Conservation (phyloP, 2,113 vertebrate species). For the Cacatua alba region DNA sequence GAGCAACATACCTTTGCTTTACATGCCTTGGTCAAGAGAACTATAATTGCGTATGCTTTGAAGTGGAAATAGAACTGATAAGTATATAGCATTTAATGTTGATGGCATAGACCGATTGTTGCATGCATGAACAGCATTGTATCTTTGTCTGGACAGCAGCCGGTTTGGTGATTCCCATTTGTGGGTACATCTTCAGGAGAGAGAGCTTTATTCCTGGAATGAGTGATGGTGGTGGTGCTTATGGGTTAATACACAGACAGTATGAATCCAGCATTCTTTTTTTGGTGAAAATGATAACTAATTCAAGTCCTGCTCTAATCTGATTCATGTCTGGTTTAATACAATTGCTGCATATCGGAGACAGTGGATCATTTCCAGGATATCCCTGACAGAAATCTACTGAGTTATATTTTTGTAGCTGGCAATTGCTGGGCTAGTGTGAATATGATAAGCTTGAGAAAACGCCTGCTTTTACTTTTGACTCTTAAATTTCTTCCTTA, state of each 20-base stretch:
- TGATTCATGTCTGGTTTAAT: neutral
- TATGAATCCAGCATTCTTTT: neutral
- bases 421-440: neutral
- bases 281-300: neutral
- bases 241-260: fast-evolving
- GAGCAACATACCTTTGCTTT: neutral
- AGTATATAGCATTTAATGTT: neutral
- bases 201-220: neutral
- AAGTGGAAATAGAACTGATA: neutral
- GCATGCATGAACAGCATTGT: fast-evolving
- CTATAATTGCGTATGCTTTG: neutral
- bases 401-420: neutral
- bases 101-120: fast-evolving
- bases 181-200: fast-evolving
- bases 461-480: neutral
- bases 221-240: neutral
- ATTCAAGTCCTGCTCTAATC: neutral
- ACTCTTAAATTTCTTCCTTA: neutral
- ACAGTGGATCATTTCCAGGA: neutral
- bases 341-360: neutral
- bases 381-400: neutral
- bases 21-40: neutral
- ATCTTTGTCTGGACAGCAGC: neutral
- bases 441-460: neutral
- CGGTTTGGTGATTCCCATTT: neutral